Conservation (phyloP, 2,113 vertebrate genomes). For the Syrmaticus mikado region DNA sequence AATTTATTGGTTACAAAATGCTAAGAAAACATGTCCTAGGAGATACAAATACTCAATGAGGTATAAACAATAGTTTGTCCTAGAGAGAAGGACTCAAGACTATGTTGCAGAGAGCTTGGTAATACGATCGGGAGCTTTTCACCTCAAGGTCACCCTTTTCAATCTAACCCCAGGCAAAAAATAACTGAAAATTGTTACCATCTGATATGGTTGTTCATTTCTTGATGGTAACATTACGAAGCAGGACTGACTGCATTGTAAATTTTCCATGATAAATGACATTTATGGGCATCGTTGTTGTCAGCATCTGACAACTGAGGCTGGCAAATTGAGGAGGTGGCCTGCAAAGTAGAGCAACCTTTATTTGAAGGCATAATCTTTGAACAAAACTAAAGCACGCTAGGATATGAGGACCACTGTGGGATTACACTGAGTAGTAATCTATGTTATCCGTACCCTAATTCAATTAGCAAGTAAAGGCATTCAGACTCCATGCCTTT, state of each 20-base stretch:
- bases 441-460: neutral
- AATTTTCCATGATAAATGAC: neutral
- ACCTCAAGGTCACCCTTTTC: neutral
- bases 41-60: neutral
- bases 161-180: neutral
- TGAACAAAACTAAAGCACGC: neutral
- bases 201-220: neutral
- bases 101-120: neutral
- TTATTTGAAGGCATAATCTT: neutral
- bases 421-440: neutral
- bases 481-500: neutral
- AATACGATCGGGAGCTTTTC: neutral
- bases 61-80: neutral
- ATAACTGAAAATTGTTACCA: slow-evolving; percentile 5
- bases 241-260: neutral
- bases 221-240: neutral
- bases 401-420: neutral
- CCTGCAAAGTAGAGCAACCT: neutral
- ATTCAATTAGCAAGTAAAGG: neutral
- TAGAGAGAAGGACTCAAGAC: neutral
- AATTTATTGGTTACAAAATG: neutral
- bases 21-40: neutral
- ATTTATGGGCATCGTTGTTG: neutral
- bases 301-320: neutral
- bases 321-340: neutral